Base-by-base conservation (phyloP, 1,140 invertebrate genomes). In the Neuroterus valhalla region DNA sequence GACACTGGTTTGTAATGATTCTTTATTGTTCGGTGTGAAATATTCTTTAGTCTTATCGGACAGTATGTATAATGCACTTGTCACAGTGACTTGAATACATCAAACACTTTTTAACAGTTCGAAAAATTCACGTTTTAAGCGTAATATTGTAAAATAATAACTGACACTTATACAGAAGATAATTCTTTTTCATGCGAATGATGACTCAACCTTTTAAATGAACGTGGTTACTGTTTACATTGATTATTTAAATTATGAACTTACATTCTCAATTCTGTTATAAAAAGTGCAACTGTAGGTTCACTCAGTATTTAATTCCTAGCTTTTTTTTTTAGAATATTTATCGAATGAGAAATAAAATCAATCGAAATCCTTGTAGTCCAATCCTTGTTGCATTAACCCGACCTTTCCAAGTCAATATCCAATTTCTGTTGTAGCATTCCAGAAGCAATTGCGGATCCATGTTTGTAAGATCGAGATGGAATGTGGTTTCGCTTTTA, bases 21-120 rank as follows among this genome's bases (percentile, higher is more conserved):
- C 19, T 12, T 12, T 23, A 55, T 19, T 55, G 23, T 55, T 55
- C 50, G 11, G n/a, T 45, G 17, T 46, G 5, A n/a, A 46, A 46
- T 46, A 46, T 11, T 55, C 23, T 21, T 26, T 21, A 23, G 50
- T 23, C 50, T 17, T 23, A 55, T 45, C 44, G 15, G 19, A 55
- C 11, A 55, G 19, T 19, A 55, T 55, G 50, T 55, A 55, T 55
- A 55, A 55, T 55, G 50, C 50, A 62, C 31, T 62, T 62, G 55
- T 62, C 21, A 62, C 21, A 62, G 55, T 62, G 21, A 62, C 55
- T 62, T 62, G 14, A 62, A 62, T 26, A 15, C 55, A 38, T 38
- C 55, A 62, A 62, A 62, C 26, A 62, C 26, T 55, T 55, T 15
- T 55, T 62, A 62, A 21, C 21, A 26, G 31, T 38, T 62, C 21